phyloP scores from a whole-genome alignment of 2,113 vertebrate genomes.

The Otis tarda region DNA sequence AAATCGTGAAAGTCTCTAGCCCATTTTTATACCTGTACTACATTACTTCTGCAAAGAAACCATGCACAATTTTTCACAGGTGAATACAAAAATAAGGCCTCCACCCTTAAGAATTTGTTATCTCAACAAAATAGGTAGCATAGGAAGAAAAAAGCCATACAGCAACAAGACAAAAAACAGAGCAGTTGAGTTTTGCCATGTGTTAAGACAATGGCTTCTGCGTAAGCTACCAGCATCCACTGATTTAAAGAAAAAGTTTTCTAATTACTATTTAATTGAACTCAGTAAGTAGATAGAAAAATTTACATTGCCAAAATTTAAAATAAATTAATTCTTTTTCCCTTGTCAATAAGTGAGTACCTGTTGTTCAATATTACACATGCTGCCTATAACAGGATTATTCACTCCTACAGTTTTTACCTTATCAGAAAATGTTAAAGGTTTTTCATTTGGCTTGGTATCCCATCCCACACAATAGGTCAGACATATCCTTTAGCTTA shows the following conservation, averaged over 20 bases:
- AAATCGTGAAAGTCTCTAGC: not conserved
- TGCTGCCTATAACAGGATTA: not conserved
- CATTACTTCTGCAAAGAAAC: not conserved
- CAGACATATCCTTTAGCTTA: constrained; percentile 7
- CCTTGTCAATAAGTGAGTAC: not conserved
- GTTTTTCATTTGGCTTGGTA: not conserved
- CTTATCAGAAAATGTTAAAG: constrained; percentile 25
- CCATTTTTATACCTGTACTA: not conserved
- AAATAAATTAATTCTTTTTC: not conserved
- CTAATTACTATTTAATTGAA: not conserved
- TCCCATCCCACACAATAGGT: constrained; percentile 33
- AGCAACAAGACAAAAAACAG: not conserved
- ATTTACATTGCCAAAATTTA: not conserved
- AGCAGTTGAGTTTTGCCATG: not conserved
- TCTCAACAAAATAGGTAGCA: not conserved
- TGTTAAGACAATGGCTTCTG: not conserved
- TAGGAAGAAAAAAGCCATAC: not conserved
- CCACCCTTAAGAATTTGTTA: not conserved
- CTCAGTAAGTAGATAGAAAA: not conserved
- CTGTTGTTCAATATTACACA: not conserved
- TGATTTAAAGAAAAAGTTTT: not conserved
- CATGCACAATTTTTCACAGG: not conserved
- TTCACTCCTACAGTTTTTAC: constrained; percentile 26
- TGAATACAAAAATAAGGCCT: not conserved
- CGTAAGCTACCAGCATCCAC: not conserved